phyloP scores from a whole-genome alignment of 2,888 invertebrate species.

The Teleogryllus oceanicus region DNA sequence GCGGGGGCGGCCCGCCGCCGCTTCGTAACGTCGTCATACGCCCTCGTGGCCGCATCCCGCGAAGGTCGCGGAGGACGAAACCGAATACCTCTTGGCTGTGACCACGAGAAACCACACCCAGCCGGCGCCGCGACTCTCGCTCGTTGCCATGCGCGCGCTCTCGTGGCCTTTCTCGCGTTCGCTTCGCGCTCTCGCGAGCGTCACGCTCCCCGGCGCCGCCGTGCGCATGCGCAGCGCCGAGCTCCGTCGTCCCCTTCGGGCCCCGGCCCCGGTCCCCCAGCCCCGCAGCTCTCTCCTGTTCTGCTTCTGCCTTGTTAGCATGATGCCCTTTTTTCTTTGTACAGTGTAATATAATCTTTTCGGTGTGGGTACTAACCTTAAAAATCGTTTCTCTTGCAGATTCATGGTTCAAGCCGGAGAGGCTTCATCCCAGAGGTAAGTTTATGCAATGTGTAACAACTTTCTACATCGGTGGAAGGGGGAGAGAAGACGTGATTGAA shows the following conservation, averaged over 20 bases:
- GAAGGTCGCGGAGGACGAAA: slow-evolving; percentile 3
- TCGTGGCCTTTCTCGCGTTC: background rate
- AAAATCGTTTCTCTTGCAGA: slow-evolving; percentile 65
- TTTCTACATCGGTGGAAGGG: background rate
- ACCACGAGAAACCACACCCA: background rate
- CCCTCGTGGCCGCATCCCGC: background rate
- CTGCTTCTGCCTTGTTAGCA: background rate
- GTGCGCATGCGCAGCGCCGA: background rate
- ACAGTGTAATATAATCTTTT: background rate
- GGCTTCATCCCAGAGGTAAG: slow-evolving; percentile 89
- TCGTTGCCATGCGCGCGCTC: too few species aligned
- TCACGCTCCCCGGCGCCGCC: background rate
- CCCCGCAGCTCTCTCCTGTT: background rate
- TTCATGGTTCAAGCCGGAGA: slow-evolving; percentile 91
- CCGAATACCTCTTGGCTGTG: background rate
- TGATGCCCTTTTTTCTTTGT: background rate
- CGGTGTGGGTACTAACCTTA: background rate
- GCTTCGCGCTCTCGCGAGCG: background rate
- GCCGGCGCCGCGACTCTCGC: background rate
- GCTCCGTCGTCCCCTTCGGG: background rate
- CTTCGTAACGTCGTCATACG: background rate
- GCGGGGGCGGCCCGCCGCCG: background rate
- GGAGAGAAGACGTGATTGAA: background rate
- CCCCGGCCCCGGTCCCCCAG: background rate
- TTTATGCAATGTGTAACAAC: background rate